These are phyloP conservation scores for Trematomus bernacchii DNA, from an alignment of 2,797 vertebrate species.

Conservation along the genomic window DNA sequence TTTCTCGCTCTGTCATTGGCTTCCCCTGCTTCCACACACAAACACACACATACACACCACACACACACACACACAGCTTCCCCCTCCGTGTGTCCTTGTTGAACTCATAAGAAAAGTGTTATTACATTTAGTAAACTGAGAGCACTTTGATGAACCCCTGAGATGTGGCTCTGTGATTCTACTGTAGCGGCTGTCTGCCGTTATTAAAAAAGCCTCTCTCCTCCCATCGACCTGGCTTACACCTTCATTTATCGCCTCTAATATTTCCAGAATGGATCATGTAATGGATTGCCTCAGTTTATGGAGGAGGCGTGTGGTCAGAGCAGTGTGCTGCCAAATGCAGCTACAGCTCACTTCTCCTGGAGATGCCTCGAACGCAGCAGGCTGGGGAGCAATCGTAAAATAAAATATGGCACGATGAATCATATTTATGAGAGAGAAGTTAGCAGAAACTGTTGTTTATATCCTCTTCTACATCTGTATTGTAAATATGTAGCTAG, in stretches of 20 bases:
- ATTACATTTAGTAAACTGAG: constrained; percentile 57
- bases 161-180: constrained; percentile 14
- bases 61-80: constrained; percentile 1
- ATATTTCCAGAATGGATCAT: constrained; percentile 44
- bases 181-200: constrained; percentile 8
- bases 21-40: constrained; percentile 25
- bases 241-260: constrained; percentile 39
- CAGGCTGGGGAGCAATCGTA: constrained; percentile 15
- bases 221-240: neutral
- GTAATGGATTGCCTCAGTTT: constrained; percentile 39
- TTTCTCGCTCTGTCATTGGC: constrained; percentile 39
- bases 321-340: constrained; percentile 41
- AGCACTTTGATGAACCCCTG: constrained; percentile 32
- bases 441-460: constrained; percentile 3
- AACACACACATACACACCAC: constrained; percentile 20
- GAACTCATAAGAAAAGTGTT: constrained; percentile 40
- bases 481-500: neutral
- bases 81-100: neutral
- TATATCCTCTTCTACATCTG: neutral
- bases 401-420: constrained; percentile 12
- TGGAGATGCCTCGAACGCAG: constrained; percentile 17
- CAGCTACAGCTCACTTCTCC: constrained; percentile 24
- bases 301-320: constrained; percentile 20
- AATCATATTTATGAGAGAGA: constrained; percentile 40
- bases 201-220: constrained; percentile 27